These are phyloP conservation scores for Himalopsyche kuldschensis DNA, from an alignment of 2,888 invertebrate genomes.

Conservation along the genomic window DNA sequence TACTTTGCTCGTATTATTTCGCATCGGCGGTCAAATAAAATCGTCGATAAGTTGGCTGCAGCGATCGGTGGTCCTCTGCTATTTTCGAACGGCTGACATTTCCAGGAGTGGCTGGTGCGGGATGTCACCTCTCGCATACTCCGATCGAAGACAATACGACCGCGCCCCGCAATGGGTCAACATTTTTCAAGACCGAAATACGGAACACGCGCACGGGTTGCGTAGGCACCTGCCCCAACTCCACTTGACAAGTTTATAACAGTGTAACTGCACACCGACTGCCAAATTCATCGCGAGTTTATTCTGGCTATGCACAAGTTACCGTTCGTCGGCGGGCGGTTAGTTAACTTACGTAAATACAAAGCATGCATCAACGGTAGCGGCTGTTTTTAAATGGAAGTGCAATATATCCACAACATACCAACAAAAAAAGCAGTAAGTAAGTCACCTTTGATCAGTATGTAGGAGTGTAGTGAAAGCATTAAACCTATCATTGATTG, in stretches of 20 bases:
- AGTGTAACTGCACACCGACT: neutral
- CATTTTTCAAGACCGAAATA: slow-evolving; percentile 1
- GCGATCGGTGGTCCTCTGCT: neutral
- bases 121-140: neutral
- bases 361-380: too few relatives aligned
- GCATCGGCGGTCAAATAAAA: too few relatives aligned
- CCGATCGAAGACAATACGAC: neutral
- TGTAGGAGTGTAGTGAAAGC: too few relatives aligned
- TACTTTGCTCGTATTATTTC: too few relatives aligned
- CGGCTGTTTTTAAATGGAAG: too few relatives aligned
- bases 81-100: neutral
- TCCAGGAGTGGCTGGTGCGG: neutral
- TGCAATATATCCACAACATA: too few relatives aligned
- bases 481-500: too few relatives aligned
- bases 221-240: neutral
- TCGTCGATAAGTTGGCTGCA: neutral
- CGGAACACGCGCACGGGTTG: neutral
- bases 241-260: neutral
- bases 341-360: neutral
- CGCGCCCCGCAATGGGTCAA: neutral
- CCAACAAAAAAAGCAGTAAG: too few relatives aligned
- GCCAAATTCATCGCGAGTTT: neutral
- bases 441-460: too few relatives aligned
- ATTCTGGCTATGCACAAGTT: neutral
- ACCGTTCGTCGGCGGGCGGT: neutral